phyloP scores from a whole-genome alignment of 2,888 invertebrate genomes.

The Acronicta psi region DNA sequence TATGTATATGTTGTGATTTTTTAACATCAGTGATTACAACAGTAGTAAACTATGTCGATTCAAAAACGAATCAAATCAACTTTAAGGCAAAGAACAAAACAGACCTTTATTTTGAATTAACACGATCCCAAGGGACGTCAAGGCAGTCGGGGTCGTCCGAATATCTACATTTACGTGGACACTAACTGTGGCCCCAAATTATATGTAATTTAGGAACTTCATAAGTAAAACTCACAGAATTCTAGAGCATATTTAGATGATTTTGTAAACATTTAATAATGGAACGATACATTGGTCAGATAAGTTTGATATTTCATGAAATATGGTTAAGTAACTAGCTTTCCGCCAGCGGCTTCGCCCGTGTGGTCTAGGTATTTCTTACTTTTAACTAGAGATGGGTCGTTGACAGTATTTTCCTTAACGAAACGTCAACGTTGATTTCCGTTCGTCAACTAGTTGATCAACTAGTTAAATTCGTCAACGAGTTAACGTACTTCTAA shows the following conservation, averaged over 20 bases:
- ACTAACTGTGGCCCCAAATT: slow-evolving; percentile 44
- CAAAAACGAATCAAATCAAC: slow-evolving; percentile 29
- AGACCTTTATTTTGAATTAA: slow-evolving; percentile 45
- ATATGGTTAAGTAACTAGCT: too few relatives aligned
- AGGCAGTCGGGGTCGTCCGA: slow-evolving; percentile 35
- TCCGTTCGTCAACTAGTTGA: too few relatives aligned
- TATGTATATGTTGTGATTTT: too few relatives aligned
- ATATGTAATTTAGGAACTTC: slow-evolving; percentile 39
- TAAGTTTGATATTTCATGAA: neutral
- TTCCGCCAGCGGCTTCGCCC: too few relatives aligned
- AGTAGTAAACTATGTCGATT: slow-evolving; percentile 3
- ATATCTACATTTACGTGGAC: slow-evolving; percentile 50
- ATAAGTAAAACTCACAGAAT: slow-evolving; percentile 20
- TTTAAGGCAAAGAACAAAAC: slow-evolving; percentile 35
- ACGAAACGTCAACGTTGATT: too few relatives aligned
- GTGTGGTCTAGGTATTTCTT: too few relatives aligned
- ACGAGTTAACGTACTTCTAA: too few relatives aligned
- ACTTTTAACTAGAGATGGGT: too few relatives aligned
- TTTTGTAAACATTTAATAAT: slow-evolving; percentile 20
- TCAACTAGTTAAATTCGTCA: too few relatives aligned
- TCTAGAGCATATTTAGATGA: slow-evolving; percentile 4
- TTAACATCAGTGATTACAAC: too few relatives aligned
- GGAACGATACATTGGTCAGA: slow-evolving; percentile 5
- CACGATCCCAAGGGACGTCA: slow-evolving; percentile 44
- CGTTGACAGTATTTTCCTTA: too few relatives aligned